Conservation (phyloP, 2,797 vertebrate genomes). For the Mus caroli region DNA sequence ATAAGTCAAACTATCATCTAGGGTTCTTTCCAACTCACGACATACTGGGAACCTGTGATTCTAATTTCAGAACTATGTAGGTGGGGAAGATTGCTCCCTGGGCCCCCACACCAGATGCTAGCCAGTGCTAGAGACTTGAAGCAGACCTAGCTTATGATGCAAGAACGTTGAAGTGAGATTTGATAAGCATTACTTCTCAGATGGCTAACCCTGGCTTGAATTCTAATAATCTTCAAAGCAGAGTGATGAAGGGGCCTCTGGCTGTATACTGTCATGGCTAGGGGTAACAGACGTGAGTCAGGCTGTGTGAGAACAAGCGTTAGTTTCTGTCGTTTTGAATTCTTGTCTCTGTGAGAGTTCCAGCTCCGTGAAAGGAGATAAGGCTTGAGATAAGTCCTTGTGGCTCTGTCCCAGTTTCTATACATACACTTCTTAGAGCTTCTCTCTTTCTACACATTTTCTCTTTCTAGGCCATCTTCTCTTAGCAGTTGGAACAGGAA, state of each 20-base stretch:
- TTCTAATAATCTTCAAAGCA: not conserved
- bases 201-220: not conserved
- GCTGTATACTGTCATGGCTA: not conserved
- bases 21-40: not conserved
- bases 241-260: not conserved
- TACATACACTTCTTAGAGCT: not conserved
- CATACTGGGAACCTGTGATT: not conserved
- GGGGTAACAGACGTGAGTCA: not conserved
- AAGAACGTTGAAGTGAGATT: not conserved
- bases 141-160: not conserved
- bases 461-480: conserved; percentile 23
- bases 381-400: not conserved
- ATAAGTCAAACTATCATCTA: not conserved
- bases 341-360: not conserved
- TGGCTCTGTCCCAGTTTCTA: conserved; percentile 22
- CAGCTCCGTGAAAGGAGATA: not conserved
- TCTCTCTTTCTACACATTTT: conserved; percentile 27
- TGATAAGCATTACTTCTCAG: not conserved
- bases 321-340: conserved; percentile 26
- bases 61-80: conserved; percentile 50
- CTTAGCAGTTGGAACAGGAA: not conserved
- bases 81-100: conserved; percentile 1
- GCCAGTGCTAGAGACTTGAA: not conserved
- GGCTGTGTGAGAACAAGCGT: not conserved
- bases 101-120: conserved; percentile 40